Evolutionary conservation across 1,140 invertebrate species (phyloP).

Genomic region (Megathymus violae): DNA sequence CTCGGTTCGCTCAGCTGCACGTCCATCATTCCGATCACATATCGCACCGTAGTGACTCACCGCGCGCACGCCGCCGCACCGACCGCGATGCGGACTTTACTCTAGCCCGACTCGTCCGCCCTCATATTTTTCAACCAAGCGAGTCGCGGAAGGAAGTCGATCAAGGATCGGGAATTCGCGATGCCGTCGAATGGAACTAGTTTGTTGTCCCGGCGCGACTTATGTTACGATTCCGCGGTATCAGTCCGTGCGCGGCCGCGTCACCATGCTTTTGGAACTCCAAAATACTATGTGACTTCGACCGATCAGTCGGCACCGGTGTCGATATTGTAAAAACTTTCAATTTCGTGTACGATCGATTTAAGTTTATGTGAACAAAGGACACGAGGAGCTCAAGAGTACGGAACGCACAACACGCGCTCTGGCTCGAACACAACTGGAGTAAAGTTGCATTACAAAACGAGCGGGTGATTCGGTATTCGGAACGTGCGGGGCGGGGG

Average conservation of each 20-base stretch:
- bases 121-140: slow-evolving; percentile 41
- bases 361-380: slow-evolving; percentile 53
- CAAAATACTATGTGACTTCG: slow-evolving; percentile 55
- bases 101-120: slow-evolving; percentile 36
- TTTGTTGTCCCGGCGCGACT: slow-evolving; percentile 48
- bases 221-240: slow-evolving; percentile 42
- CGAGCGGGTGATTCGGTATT: slow-evolving; percentile 47
- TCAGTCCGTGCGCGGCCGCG: slow-evolving; percentile 52
- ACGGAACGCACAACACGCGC: slow-evolving; percentile 43
- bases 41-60: slow-evolving; percentile 71
- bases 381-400: slow-evolving; percentile 17
- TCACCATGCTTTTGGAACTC: slow-evolving; percentile 37
- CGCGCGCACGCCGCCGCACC: slow-evolving; percentile 31
- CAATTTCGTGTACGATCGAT: slow-evolving; percentile 53
- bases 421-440: slow-evolving; percentile 51
- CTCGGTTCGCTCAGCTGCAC: slow-evolving; percentile 65
- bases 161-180: slow-evolving; percentile 35
- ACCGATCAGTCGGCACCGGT: slow-evolving; percentile 52
- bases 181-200: slow-evolving; percentile 31
- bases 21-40: slow-evolving; percentile 76
- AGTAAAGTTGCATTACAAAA: slow-evolving; percentile 59
- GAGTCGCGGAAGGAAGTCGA: slow-evolving; percentile 40
- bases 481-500: slow-evolving; percentile 38
- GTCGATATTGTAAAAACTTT: slow-evolving; percentile 55
- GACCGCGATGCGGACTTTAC: slow-evolving; percentile 36